Conservation (phyloP, 92 coral and sea anemone species). For the Palythoa grandiflora region DNA sequence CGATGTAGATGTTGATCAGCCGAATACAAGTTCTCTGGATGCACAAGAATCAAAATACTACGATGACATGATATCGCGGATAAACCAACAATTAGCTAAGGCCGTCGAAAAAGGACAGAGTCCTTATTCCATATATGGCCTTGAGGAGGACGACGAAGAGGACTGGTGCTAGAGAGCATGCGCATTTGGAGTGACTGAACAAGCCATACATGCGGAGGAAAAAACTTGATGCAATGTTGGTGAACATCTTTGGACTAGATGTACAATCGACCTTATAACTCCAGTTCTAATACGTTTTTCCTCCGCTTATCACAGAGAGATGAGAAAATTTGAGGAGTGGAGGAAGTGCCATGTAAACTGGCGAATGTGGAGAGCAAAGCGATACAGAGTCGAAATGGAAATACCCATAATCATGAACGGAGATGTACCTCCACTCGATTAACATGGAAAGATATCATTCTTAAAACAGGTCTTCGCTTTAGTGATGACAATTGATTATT, state of each 20-base stretch:
- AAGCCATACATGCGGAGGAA: background rate
- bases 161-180: constrained; percentile 85
- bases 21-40: constrained; percentile 3
- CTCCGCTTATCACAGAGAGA: background rate
- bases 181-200: background rate
- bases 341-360: background rate
- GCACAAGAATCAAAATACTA: constrained; percentile 62
- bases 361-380: background rate
- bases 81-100: constrained; percentile 82
- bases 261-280: background rate
- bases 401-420: background rate
- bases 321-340: background rate
- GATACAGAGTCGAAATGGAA: background rate
- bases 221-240: background rate
- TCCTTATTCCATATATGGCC: constrained; percentile 91
- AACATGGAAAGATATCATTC: background rate
- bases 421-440: background rate
- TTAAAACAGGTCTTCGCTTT: background rate
- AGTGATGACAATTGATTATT: background rate
- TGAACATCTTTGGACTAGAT: background rate
- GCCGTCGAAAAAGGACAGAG: constrained; percentile 92
- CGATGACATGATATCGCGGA: constrained; percentile 90
- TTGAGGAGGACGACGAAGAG: constrained; percentile 94
- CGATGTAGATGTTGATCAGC: constrained; percentile 14
- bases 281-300: background rate